phyloP scores from a whole-genome alignment of 1,140 invertebrate genomes.

The Meteorus sp. region DNA sequence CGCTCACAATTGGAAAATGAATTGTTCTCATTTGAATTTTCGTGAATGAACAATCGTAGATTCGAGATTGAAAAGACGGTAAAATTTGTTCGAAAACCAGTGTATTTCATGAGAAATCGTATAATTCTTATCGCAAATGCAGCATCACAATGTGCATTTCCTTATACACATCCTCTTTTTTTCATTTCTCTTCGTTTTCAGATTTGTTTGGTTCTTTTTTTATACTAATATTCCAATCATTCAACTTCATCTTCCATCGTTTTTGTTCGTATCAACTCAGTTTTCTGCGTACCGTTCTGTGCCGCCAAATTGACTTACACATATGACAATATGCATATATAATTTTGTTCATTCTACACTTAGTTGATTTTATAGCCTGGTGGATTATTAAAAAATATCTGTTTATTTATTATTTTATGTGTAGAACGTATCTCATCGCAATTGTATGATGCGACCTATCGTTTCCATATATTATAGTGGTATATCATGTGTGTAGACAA shows the following conservation, averaged over 20 bases:
- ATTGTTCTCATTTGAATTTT: background rate
- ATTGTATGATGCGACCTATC: no score
- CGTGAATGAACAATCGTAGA: conserved; percentile 35
- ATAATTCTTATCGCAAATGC: conserved; percentile 36
- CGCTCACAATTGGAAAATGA: no score
- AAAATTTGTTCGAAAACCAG: conserved; percentile 56
- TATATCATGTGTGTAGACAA: no score
- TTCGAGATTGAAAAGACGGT: no score
- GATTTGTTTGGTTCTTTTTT: conserved; percentile 21
- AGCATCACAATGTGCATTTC: conserved; percentile 29
- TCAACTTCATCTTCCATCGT: conserved; percentile 5
- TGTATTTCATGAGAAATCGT: conserved; percentile 53
- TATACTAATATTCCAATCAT: conserved; percentile 17
- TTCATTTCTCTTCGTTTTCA: conserved; percentile 35
- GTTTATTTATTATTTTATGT: no score
- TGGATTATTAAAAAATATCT: no score
- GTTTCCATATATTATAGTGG: no score
- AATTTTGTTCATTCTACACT: no score
- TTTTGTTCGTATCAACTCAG: background rate
- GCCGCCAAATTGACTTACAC: background rate
- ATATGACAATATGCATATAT: no score
- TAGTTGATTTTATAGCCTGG: no score
- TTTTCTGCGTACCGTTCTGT: background rate
- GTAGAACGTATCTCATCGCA: no score
- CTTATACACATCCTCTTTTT: conserved; percentile 33